These are phyloP conservation scores for Drosophila pseudotalamancana DNA, from an alignment of 2,888 invertebrate genomes.

Conservation along the genomic window DNA sequence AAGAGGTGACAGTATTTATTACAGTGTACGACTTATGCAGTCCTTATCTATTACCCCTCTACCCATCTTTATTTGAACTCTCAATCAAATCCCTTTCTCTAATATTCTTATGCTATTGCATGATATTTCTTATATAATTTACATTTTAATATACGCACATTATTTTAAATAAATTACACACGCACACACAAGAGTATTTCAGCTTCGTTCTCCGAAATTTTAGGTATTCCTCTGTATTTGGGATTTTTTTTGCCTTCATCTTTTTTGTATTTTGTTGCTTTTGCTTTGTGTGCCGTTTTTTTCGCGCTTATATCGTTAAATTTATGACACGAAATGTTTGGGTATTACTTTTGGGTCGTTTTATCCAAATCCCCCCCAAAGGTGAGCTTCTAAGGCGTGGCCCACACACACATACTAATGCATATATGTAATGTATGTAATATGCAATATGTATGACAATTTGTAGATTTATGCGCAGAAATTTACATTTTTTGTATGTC, in stretches of 20 bases:
- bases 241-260: neutral
- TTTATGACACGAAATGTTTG: constrained; percentile 74
- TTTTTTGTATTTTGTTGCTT: constrained; percentile 24
- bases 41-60: no score
- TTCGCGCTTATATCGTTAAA: constrained; percentile 72
- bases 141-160: no score
- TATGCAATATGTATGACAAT: constrained; percentile 55
- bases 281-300: constrained; percentile 49
- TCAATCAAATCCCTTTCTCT: no score
- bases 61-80: no score
- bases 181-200: constrained; percentile 24
- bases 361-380: constrained; percentile 55
- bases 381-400: constrained; percentile 63
- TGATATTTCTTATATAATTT: no score
- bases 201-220: neutral
- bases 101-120: no score
- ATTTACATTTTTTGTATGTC: constrained; percentile 60
- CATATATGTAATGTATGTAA: constrained; percentile 21
- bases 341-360: constrained; percentile 62
- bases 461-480: constrained; percentile 70
- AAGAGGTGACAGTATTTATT: no score
- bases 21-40: no score
- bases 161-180: no score
- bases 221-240: neutral
- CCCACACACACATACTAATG: constrained; percentile 32